phyloP scores from a whole-genome alignment of 2,113 vertebrate species.

The Terrapene triunguis region DNA sequence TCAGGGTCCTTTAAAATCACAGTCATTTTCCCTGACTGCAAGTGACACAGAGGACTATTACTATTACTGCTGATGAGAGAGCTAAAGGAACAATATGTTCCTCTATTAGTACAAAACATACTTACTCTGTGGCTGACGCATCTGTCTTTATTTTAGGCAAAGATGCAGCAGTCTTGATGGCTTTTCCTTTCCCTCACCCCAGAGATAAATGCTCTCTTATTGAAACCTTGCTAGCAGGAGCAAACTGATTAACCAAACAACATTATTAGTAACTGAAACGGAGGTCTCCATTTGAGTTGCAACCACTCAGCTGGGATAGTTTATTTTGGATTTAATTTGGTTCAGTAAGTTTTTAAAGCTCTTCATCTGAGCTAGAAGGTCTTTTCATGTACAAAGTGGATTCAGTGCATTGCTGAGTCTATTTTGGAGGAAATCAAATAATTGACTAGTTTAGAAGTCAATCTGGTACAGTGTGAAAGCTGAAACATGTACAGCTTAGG shows the following conservation, averaged over 20 bases:
- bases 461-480: background rate
- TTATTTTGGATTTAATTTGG: slow-evolving; percentile 35
- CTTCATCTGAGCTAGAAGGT: background rate
- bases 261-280: slow-evolving; percentile 1
- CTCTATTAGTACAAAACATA: background rate
- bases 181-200: slow-evolving; percentile 19
- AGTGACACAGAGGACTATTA: background rate
- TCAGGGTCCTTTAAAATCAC: slow-evolving; percentile 35
- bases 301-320: background rate
- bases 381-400: background rate
- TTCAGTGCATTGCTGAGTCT: background rate
- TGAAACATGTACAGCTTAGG: background rate
- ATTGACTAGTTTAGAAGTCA: background rate
- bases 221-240: background rate
- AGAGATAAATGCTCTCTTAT: slow-evolving; percentile 23
- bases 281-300: background rate
- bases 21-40: background rate
- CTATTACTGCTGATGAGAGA: background rate
- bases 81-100: background rate
- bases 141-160: slow-evolving; percentile 45
- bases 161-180: background rate
- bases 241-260: background rate
- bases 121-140: background rate
- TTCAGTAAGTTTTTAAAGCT: background rate
- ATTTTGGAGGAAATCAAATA: slow-evolving; percentile 10